Conservation (phyloP, 2,888 invertebrate species). For the Euzophera pinguis region DNA sequence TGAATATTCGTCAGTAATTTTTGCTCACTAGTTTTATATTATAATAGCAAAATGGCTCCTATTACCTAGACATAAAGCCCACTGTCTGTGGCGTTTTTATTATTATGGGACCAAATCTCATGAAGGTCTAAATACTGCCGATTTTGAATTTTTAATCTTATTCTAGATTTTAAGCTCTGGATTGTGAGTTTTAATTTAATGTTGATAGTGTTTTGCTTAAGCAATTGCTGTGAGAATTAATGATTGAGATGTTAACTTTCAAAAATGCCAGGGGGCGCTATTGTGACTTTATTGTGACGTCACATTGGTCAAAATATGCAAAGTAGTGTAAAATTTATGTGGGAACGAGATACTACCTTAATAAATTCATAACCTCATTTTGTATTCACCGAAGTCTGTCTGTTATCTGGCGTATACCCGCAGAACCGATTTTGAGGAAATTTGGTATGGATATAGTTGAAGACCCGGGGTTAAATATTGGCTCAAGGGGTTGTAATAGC, state of each 20-base stretch:
- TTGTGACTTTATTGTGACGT: too few species aligned
- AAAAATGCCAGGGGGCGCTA: too few species aligned
- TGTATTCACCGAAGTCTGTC: too few species aligned
- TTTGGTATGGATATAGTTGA: too few species aligned
- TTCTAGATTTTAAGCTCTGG: slow-evolving; percentile 1
- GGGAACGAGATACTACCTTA: too few species aligned
- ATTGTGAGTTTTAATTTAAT: not conserved
- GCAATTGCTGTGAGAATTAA: not conserved
- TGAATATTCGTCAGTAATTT: not conserved
- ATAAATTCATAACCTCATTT: too few species aligned
- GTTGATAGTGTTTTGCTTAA: not conserved
- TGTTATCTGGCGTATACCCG: too few species aligned
- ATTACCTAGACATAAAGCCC: not conserved
- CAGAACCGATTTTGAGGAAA: too few species aligned
- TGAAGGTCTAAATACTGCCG: slow-evolving; percentile 2
- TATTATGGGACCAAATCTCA: not conserved
- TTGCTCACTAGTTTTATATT: not conserved
- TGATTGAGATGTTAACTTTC: not conserved
- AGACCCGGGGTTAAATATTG: too few species aligned
- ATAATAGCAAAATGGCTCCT: not conserved
- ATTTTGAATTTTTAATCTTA: slow-evolving; percentile 5
- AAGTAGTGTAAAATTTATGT: too few species aligned
- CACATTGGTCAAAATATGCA: too few species aligned
- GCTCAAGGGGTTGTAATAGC: too few species aligned
- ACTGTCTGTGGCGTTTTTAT: not conserved